A percentile compares a stretch with the other conserved stretches of the same genome.
These are phyloP conservation scores for Mus spretus DNA, from an alignment of 2,797 vertebrate genomes.

Conservation along the genomic window DNA sequence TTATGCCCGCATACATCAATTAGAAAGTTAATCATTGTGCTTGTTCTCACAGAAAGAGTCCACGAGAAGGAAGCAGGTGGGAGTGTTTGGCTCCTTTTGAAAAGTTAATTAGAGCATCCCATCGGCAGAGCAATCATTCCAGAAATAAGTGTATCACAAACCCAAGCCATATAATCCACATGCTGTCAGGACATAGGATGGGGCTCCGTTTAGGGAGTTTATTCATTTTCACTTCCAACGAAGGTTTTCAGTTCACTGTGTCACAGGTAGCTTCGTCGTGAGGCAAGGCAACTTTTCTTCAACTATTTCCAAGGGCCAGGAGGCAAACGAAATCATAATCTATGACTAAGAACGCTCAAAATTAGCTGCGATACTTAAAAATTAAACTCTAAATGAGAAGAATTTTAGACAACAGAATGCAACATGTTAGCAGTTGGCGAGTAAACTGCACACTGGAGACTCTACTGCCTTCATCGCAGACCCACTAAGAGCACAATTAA, in stretches of 20 bases:
- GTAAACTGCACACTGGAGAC: neutral
- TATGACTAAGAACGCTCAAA: slow-evolving; percentile 71
- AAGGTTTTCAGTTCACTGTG: slow-evolving; percentile 47
- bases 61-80: neutral
- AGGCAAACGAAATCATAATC: slow-evolving; percentile 64
- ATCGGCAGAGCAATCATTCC: slow-evolving; percentile 65
- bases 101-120: slow-evolving; percentile 75
- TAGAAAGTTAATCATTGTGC: slow-evolving; percentile 78
- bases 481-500: slow-evolving; percentile 43
- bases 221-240: slow-evolving; percentile 37
- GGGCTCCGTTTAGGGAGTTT: slow-evolving; percentile 42
- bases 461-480: neutral
- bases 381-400: slow-evolving; percentile 39
- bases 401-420: neutral
- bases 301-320: slow-evolving; percentile 66
- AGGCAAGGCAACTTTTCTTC: slow-evolving; percentile 23
- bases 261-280: slow-evolving; percentile 46
- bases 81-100: slow-evolving; percentile 46
- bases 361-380: slow-evolving; percentile 41
- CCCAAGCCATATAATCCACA: slow-evolving; percentile 73
- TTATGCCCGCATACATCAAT: slow-evolving; percentile 61
- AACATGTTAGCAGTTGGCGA: slow-evolving; percentile 14
- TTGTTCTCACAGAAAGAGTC: slow-evolving; percentile 75
- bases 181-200: slow-evolving; percentile 10
- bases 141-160: slow-evolving; percentile 71